phyloP scores from a whole-genome alignment of 1,140 invertebrate genomes.

The Patella vulgata region DNA sequence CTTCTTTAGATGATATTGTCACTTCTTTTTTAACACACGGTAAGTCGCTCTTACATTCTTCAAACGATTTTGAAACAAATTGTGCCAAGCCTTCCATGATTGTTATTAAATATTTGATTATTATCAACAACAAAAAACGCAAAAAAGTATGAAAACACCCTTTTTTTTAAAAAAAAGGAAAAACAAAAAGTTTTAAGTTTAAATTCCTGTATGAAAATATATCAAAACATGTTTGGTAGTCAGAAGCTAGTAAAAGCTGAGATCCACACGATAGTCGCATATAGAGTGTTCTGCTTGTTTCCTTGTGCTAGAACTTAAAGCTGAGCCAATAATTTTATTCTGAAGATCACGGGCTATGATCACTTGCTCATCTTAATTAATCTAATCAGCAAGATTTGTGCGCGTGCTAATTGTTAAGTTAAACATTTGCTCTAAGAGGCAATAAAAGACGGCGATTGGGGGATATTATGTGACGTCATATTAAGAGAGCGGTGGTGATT shows the following conservation, averaged over 20 bases:
- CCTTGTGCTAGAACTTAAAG: background rate
- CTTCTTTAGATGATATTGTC: constrained; percentile 1
- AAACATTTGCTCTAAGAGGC: constrained; percentile 21
- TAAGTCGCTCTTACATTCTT: constrained; percentile 3
- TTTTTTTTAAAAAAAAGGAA: background rate
- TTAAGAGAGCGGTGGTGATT: background rate
- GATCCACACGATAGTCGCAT: background rate
- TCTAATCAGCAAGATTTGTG: constrained; percentile 27
- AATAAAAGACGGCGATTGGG: constrained; percentile 22
- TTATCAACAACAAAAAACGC: background rate
- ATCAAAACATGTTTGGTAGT: background rate
- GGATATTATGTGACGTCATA: constrained; percentile 7
- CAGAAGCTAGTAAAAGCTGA: background rate
- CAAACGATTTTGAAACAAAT: constrained; percentile 36
- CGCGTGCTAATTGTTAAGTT: constrained; percentile 24
- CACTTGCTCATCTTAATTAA: constrained; percentile 17
- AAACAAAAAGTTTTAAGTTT: background rate
- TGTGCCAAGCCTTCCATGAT: constrained; percentile 29
- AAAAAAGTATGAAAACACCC: background rate
- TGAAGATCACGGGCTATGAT: background rate
- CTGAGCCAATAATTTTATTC: background rate
- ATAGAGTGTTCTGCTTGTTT: background rate
- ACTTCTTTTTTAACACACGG: background rate
- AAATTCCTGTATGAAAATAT: background rate
- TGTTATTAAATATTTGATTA: background rate